Evolutionary conservation across 2,888 invertebrate genomes (phyloP), one percentile per base, ranked within the genome.

Genomic region (Polyommatus icarus): DNA sequence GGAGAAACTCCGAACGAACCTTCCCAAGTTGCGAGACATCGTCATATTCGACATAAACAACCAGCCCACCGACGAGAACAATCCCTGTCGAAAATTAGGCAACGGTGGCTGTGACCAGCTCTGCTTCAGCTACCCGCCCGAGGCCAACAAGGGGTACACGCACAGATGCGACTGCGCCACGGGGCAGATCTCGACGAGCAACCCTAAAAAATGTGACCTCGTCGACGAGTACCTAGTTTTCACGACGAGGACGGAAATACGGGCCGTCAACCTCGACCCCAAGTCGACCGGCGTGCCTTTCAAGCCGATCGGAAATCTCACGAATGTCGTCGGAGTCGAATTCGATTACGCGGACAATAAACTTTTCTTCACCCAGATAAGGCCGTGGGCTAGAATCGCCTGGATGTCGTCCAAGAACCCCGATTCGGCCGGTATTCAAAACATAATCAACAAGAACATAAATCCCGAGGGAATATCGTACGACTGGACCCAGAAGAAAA

Each of bases 401-500:
- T 97, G 96, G 95, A 96, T 98, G 88, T 95, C 96, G 0, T 96
- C 97, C 0, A 95, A 95, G 77, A 95, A 95, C 80, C 98, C 98
- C 0, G 95, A 95, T 1, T 89, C 92, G 3, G 88, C 92, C 5
- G 95, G 95, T 76, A 95, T 96, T 6, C 95, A 95, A 73, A 96
- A 96, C 78, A 95, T 98, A 1, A 95, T 97, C 54, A 96, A 91
- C 82, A 96, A 96, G 85, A 97, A 97, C 32, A 98, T 98, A 78
- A 98, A 98, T 89, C 98, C 98, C 0, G 98, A 98, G 89, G 98
- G 98, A 5, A 97, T 99, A 80, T 98, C 98, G 0, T 98, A 99
- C 87, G 99, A 99, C 87, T 99, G 99, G 99, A 98, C 99, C 0
- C 98, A 98, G 83, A 97, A 98, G 87, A 99, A 99, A 89, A 96